A percentile compares a stretch with the other conserved stretches of the same genome.
These are phyloP conservation scores for Heliangelus exortis DNA, from an alignment of 2,797 vertebrate species.

Conservation along the genomic window DNA sequence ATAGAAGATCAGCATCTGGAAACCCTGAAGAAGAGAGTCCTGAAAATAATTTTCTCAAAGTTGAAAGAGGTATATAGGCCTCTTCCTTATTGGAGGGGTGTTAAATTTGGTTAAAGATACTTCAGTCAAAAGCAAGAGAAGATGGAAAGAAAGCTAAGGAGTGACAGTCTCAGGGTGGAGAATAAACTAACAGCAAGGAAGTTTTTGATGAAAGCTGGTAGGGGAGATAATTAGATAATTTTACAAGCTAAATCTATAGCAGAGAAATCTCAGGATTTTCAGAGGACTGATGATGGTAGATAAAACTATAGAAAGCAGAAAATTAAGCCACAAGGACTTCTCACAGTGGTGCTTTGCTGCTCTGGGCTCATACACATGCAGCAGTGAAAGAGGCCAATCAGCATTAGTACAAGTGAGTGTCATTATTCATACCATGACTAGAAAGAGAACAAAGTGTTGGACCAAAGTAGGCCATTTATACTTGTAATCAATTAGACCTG, in stretches of 20 bases:
- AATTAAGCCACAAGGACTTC: not conserved
- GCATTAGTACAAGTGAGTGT: not conserved
- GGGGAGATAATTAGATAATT: not conserved
- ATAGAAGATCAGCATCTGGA: not conserved
- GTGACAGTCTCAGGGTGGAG: not conserved
- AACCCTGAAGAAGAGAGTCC: not conserved
- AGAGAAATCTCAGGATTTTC: not conserved
- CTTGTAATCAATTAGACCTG: not conserved
- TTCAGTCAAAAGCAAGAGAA: not conserved
- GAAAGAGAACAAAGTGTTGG: not conserved
- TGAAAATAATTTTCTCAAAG: not conserved
- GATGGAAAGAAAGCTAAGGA: not conserved
- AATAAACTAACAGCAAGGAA: not conserved
- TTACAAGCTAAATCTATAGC: not conserved
- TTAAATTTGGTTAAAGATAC: not conserved
- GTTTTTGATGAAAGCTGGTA: not conserved
- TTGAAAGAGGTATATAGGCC: not conserved
- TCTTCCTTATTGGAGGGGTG: not conserved
- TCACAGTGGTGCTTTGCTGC: not conserved
- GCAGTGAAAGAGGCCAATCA: not conserved
- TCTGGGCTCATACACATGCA: not conserved
- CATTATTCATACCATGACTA: not conserved
- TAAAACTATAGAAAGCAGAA: not conserved
- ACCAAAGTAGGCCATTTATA: not conserved
- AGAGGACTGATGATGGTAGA: not conserved